Conservation (phyloP, 1,140 invertebrate genomes). For the Epicauta chinensis region DNA sequence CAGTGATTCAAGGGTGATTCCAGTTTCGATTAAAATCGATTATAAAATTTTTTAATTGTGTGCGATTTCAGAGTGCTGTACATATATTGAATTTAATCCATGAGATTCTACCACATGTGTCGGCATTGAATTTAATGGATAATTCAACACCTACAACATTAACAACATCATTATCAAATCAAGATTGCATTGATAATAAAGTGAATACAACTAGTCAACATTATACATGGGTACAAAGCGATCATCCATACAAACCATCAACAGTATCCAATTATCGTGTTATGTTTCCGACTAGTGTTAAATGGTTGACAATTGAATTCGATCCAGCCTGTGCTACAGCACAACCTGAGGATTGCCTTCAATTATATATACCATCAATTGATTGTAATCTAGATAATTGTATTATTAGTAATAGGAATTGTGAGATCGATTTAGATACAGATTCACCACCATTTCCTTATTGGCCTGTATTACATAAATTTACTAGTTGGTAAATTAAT, state of each 20-base stretch:
- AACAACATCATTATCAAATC: slow-evolving; percentile 23
- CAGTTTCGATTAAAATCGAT: background rate
- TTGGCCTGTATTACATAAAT: slow-evolving; percentile 68
- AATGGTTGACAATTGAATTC: slow-evolving; percentile 92
- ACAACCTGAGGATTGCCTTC: slow-evolving; percentile 88
- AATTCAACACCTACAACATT: slow-evolving; percentile 18
- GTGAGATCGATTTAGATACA: slow-evolving; percentile 25
- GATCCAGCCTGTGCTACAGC: slow-evolving; percentile 87
- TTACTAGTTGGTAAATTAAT: slow-evolving; percentile 42
- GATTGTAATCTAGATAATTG: slow-evolving; percentile 13
- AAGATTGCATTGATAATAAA: slow-evolving; percentile 27
- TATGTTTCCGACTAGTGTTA: slow-evolving; percentile 77
- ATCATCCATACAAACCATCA: slow-evolving; percentile 93
- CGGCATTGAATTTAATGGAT: slow-evolving; percentile 70
- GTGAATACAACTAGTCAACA: slow-evolving; percentile 68
- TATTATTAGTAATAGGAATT: slow-evolving; percentile 6
- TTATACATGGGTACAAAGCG: slow-evolving; percentile 90
- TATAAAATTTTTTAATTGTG: background rate
- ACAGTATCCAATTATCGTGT: slow-evolving; percentile 83
- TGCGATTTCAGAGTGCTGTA: slow-evolving; percentile 73
- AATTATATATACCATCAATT: slow-evolving; percentile 70
- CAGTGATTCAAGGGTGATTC: slow-evolving; percentile 69
- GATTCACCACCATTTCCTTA: slow-evolving; percentile 45
- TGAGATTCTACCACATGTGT: slow-evolving; percentile 83
- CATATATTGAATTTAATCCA: slow-evolving; percentile 86